A percentile compares a stretch with the other conserved stretches of the same genome.
Evolutionary conservation across 2,797 vertebrate genomes (phyloP).

Genomic region (Nothura maculosa): DNA sequence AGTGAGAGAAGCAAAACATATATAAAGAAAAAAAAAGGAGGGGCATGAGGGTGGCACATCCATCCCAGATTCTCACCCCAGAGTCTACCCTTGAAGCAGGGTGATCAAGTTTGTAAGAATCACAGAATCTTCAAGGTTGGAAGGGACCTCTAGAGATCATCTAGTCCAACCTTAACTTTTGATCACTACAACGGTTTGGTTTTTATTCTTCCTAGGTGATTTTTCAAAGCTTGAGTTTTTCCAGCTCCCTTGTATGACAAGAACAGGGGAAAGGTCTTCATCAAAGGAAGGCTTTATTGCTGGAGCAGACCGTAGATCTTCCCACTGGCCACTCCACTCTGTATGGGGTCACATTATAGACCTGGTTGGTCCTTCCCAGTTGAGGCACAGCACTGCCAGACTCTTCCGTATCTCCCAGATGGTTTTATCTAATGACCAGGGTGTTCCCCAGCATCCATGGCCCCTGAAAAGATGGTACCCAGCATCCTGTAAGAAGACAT

Average conservation of each 20-base stretch:
- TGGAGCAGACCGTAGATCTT: background rate
- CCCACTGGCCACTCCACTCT: background rate
- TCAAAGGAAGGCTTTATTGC: background rate
- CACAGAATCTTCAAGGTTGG: too few relatives aligned
- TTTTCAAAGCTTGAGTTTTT: constrained; percentile 45
- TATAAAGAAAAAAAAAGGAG: constrained; percentile 12
- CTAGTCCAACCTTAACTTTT: too few relatives aligned
- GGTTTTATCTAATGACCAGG: background rate
- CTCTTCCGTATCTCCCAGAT: background rate
- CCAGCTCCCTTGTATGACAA: constrained; percentile 17
- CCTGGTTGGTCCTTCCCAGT: background rate
- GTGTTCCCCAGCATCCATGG: background rate
- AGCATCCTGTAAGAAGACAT: background rate
- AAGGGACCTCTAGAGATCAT: too few relatives aligned
- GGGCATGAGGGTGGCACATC: background rate
- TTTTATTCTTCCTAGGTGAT: constrained; percentile 27
- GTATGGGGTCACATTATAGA: background rate
- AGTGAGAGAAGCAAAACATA: background rate
- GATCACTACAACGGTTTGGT: background rate
- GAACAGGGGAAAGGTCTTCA: constrained; percentile 6
- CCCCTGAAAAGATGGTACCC: background rate
- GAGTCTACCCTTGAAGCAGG: constrained; percentile 10
- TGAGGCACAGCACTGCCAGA: background rate
- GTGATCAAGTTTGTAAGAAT: background rate
- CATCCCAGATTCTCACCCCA: background rate